Conservation (phyloP, 2,888 invertebrate genomes). For the Vandiemenella viatica region DNA sequence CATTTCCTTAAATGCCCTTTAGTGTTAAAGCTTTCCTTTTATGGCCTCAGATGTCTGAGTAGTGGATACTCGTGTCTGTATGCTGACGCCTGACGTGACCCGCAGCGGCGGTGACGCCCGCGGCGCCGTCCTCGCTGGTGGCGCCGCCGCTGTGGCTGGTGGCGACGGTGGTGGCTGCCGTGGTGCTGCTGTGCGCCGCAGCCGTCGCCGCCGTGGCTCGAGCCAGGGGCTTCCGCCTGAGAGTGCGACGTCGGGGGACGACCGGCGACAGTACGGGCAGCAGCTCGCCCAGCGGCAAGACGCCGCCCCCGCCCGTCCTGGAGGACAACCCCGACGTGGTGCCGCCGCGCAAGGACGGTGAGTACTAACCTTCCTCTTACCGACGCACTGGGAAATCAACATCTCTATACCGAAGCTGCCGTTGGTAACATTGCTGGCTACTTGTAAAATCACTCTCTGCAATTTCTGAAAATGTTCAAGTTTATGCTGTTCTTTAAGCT, state of each 20-base stretch:
- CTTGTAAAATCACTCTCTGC: too few species aligned
- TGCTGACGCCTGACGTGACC: neutral
- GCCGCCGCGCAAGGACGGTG: neutral
- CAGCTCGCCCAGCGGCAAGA: neutral
- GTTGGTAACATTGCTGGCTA: too few species aligned
- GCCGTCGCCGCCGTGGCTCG: slow-evolving; percentile 8
- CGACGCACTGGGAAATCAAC: too few species aligned
- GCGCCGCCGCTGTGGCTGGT: slow-evolving; percentile 13
- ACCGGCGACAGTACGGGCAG: neutral
- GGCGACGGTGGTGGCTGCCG: slow-evolving; percentile 8
- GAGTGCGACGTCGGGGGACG: neutral
- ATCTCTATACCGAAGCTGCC: too few species aligned
- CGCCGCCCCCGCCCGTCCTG: neutral
- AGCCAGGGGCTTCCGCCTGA: neutral
- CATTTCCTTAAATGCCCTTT: neutral
- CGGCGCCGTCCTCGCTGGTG: slow-evolving; percentile 8
- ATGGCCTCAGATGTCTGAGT: too few species aligned
- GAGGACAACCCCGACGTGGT: neutral
- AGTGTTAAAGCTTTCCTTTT: too few species aligned
- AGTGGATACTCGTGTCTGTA: neutral
- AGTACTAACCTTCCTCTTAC: too few species aligned
- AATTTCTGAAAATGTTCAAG: too few species aligned
- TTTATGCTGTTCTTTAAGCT: too few species aligned
- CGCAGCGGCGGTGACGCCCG: slow-evolving; percentile 7
- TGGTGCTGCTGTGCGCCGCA: slow-evolving; percentile 4